Evolutionary conservation across 2,113 vertebrate species (phyloP).

Genomic region (Serinus canaria): DNA sequence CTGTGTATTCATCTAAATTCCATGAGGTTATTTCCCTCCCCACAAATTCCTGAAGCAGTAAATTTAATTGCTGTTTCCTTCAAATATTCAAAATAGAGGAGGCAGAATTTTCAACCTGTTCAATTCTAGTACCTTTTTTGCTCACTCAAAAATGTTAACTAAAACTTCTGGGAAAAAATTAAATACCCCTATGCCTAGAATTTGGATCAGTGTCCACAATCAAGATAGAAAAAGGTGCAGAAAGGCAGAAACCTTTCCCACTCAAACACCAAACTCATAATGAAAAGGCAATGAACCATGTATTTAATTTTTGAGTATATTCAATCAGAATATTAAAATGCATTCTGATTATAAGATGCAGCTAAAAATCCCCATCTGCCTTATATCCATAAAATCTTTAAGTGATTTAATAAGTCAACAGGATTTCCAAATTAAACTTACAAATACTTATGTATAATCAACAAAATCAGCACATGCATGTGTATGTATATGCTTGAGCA

Average conservation of each 20-base stretch:
- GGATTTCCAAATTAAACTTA: background rate
- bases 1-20: constrained; percentile 31
- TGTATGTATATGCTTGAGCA: background rate
- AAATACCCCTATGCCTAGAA: background rate
- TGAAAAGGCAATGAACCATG: constrained; percentile 6
- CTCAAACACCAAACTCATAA: background rate
- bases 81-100: background rate
- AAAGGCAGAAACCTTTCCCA: background rate
- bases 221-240: background rate
- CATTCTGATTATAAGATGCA: background rate
- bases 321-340: constrained; percentile 26
- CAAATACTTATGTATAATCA: background rate
- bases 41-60: constrained; percentile 9
- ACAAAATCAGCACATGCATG: background rate
- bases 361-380: background rate
- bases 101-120: background rate
- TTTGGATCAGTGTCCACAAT: background rate
- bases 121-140: background rate
- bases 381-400: background rate
- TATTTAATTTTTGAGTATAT: background rate
- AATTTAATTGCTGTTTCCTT: constrained; percentile 4
- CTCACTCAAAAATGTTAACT: background rate
- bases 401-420: background rate
- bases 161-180: background rate
- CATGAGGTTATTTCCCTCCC: background rate